phyloP scores from a whole-genome alignment of 2,888 invertebrate species.

The Chelonus formosanus region DNA sequence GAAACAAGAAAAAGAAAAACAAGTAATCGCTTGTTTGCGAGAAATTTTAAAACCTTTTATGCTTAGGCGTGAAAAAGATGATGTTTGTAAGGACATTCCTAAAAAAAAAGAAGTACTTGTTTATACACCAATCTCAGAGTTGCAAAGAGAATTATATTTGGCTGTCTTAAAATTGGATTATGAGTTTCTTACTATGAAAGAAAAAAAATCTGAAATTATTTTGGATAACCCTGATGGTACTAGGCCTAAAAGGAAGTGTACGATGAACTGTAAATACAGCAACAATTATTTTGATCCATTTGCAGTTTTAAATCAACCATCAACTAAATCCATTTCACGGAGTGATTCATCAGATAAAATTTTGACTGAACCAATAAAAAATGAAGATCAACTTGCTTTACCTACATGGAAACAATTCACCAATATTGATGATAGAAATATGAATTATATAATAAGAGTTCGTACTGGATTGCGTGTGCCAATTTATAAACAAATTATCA shows the following conservation, averaged over 20 bases:
- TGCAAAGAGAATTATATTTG: conserved; percentile 70
- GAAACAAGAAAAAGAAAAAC: conserved; percentile 69
- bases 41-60: conserved; percentile 75
- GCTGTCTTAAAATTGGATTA: conserved; percentile 67
- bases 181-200: conserved; percentile 40
- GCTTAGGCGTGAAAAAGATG: conserved; percentile 73
- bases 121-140: conserved; percentile 70
- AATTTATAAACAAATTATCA: conserved; percentile 68
- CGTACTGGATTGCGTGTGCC: conserved; percentile 32
- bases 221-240: conserved; percentile 44
- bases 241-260: conserved; percentile 59
- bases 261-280: conserved; percentile 42
- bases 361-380: no score
- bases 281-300: conserved; percentile 14
- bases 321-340: no score
- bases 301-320: neutral
- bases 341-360: no score
- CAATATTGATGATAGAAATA: conserved; percentile 46
- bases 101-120: conserved; percentile 75
- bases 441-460: conserved; percentile 47
- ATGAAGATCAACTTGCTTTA: neutral
- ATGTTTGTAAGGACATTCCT: conserved; percentile 72
- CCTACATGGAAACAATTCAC: conserved; percentile 46
- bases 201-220: conserved; percentile 38
- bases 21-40: conserved; percentile 69